phyloP scores from a whole-genome alignment of 2,888 invertebrate genomes.

The Cactoblastis cactorum region DNA sequence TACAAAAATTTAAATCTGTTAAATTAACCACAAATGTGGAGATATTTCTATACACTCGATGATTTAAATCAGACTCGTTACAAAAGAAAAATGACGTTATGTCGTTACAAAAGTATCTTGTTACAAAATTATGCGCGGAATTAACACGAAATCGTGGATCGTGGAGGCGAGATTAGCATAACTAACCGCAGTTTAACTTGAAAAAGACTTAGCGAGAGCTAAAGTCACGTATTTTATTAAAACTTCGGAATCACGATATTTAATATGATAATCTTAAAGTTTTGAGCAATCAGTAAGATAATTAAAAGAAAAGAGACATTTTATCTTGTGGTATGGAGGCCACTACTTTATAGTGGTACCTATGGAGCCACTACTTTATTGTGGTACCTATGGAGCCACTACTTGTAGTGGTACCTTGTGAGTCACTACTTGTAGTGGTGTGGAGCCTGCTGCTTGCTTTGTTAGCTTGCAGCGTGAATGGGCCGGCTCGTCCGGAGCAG shows the following conservation, averaged over 20 bases:
- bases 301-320: background rate
- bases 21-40: background rate
- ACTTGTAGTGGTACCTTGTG: no score
- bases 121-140: slow-evolving; percentile 12
- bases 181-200: slow-evolving; percentile 10
- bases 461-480: no score
- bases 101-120: slow-evolving; percentile 11
- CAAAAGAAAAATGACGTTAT: slow-evolving; percentile 6
- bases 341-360: no score
- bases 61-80: background rate
- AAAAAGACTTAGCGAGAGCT: slow-evolving; percentile 3
- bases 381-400: no score
- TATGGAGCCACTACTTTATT: no score
- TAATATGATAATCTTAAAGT: slow-evolving; percentile 1
- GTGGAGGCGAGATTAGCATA: slow-evolving; percentile 6
- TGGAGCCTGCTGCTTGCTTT: no score
- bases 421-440: no score
- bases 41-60: background rate
- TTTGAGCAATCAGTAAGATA: slow-evolving; percentile 1
- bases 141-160: slow-evolving; percentile 11
- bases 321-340: no score
- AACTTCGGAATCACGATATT: slow-evolving; percentile 4
- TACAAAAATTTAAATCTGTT: no score
- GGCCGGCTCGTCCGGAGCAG: no score
- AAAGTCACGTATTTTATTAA: slow-evolving; percentile 14